These are phyloP conservation scores for Pachyuromys duprasi DNA, from an alignment of 2,797 vertebrate genomes.

Conservation along the genomic window DNA sequence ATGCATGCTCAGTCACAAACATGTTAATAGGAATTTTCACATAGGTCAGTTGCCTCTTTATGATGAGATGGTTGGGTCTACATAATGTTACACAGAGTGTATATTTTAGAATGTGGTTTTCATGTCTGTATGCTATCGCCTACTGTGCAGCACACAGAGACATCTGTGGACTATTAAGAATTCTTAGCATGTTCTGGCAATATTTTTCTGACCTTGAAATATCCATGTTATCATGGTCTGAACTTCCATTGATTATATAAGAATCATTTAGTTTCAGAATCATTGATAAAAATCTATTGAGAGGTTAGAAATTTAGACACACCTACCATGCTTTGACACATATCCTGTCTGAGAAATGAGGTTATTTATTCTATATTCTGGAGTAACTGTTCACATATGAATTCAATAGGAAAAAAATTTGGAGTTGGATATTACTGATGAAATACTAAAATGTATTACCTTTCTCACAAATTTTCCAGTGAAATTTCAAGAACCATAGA, in stretches of 20 bases:
- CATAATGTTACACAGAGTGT: not conserved
- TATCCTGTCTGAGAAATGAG: not conserved
- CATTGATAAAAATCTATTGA: not conserved
- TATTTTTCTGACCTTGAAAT: not conserved
- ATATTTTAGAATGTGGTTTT: not conserved
- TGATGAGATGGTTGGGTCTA: not conserved
- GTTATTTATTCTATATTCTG: not conserved
- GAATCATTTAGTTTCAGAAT: not conserved
- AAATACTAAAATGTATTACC: not conserved
- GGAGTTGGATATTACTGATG: not conserved
- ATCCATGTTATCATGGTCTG: not conserved
- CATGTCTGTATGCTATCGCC: not conserved
- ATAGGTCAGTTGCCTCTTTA: not conserved
- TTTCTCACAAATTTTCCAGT: not conserved
- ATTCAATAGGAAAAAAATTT: not conserved
- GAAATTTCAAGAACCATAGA: constrained; percentile 20
- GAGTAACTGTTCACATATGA: not conserved
- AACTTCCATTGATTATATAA: not conserved
- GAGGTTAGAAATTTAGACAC: not conserved
- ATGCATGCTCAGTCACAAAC: not conserved
- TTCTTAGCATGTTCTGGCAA: not conserved
- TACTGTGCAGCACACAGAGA: not conserved
- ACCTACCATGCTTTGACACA: not conserved
- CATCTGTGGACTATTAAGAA: not conserved
- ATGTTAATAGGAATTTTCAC: not conserved